These are phyloP conservation scores for Lota lota DNA, from an alignment of 2,113 vertebrate species.

Conservation along the genomic window DNA sequence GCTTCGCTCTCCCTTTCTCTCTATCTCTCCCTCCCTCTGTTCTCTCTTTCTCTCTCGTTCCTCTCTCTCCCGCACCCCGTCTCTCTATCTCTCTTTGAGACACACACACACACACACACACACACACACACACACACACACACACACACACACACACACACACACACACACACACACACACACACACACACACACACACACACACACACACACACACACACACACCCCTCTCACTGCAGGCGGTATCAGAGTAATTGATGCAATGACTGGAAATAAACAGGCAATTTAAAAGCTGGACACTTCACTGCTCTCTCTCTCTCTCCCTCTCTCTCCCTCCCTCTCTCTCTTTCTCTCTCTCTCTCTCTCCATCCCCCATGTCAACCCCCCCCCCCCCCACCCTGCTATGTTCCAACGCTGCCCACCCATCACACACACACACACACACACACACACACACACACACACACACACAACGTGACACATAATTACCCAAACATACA, in stretches of 20 bases:
- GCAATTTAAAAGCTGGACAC: conserved; percentile 82
- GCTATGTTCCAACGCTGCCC: neutral
- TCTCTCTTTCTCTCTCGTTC: neutral
- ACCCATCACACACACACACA: neutral
- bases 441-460: conserved; percentile 16
- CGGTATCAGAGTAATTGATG: conserved; percentile 71
- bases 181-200: conserved; percentile 17
- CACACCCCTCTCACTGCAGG: conserved; percentile 32
- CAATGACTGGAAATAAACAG: conserved; percentile 81
- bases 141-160: conserved; percentile 19
- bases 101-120: conserved; percentile 20
- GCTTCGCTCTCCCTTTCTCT: neutral
- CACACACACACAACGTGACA: conserved; percentile 8
- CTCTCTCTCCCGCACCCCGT: neutral
- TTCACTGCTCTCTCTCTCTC: conserved; percentile 63
- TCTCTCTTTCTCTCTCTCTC: conserved; percentile 18
- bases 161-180: conserved; percentile 20
- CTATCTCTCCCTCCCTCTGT: neutral
- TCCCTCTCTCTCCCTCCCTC: conserved; percentile 18
- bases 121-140: conserved; percentile 16
- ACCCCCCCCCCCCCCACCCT: no score
- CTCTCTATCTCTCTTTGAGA: neutral
- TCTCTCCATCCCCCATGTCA: neutral
- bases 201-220: conserved; percentile 34
- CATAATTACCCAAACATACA: conserved; percentile 30